Percentiles rank a stretch among this genome's conserved stretches.
Evolutionary conservation across 2,888 invertebrate species (phyloP).

Genomic region (Altica lythri): DNA sequence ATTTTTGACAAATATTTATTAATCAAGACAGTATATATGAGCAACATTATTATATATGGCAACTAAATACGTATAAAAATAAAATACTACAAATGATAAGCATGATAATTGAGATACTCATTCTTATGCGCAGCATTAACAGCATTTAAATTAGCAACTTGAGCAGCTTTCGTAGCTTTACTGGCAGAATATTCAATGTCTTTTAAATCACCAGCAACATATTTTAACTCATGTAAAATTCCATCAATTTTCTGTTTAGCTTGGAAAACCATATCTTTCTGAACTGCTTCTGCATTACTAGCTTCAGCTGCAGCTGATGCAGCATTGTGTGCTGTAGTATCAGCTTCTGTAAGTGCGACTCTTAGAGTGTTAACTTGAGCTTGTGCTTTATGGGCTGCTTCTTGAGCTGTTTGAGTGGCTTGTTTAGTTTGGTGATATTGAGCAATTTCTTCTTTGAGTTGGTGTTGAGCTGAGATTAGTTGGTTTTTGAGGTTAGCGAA

Average conservation of each 20-base stretch:
- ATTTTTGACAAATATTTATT: background rate
- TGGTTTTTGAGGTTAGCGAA: constrained; percentile 66
- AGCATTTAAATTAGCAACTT: constrained; percentile 73
- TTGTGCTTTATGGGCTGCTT: constrained; percentile 72
- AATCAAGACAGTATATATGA: background rate
- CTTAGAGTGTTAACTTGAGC: constrained; percentile 68
- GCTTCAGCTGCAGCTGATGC: constrained; percentile 37
- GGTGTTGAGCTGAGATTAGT: constrained; percentile 67
- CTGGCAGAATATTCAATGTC: constrained; percentile 71
- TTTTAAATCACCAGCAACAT: constrained; percentile 70
- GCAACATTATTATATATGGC: no score
- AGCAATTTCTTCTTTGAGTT: constrained; percentile 68
- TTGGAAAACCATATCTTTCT: constrained; percentile 51
- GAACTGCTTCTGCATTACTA: constrained; percentile 38
- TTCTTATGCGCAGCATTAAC: constrained; percentile 59
- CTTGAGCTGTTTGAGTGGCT: constrained; percentile 68
- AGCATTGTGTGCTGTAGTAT: constrained; percentile 38
- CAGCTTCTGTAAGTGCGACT: constrained; percentile 63
- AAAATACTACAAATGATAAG: no score
- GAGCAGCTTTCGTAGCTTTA: constrained; percentile 68
- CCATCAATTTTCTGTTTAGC: constrained; percentile 69
- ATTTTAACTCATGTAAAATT: constrained; percentile 69
- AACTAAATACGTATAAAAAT: no score
- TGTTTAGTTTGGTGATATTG: constrained; percentile 73
- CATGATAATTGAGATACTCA: constrained; percentile 28